A percentile compares a stretch with the other conserved stretches of the same genome.
phyloP scores from a whole-genome alignment of 2,797 vertebrate genomes.

The Ispidina lecontei region DNA sequence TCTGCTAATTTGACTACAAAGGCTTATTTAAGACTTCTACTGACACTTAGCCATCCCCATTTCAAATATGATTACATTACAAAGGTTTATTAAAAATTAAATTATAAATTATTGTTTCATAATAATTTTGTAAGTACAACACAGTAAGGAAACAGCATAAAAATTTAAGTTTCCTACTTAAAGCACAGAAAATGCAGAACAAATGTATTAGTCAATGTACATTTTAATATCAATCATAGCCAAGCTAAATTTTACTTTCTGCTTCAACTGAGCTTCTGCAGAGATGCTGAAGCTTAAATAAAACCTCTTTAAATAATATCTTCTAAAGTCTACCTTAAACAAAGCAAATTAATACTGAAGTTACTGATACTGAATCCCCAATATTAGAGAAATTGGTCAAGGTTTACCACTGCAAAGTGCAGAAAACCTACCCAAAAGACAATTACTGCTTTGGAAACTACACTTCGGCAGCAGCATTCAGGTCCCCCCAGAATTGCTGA shows the following conservation, averaged over 20 bases:
- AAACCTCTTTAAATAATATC: not conserved
- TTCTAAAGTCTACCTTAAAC: not conserved
- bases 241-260: not conserved
- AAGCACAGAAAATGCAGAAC: not conserved
- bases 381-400: not conserved
- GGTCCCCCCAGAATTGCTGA: not conserved
- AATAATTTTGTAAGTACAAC: not conserved
- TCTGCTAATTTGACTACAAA: not conserved
- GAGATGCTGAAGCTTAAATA: not conserved
- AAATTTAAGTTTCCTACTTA: not conserved
- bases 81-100: accelerated
- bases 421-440: conserved; percentile 4
- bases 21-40: not conserved
- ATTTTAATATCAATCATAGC: not conserved
- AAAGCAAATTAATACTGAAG: conserved; percentile 35
- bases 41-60: not conserved
- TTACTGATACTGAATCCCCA: not conserved
- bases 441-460: conserved; percentile 14
- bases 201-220: not conserved
- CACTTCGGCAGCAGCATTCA: not conserved
- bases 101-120: not conserved
- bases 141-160: not conserved
- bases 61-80: not conserved
- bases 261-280: not conserved
- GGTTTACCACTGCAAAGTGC: not conserved